phyloP scores from a whole-genome alignment of 1,140 invertebrate species.

The Atta texana region DNA sequence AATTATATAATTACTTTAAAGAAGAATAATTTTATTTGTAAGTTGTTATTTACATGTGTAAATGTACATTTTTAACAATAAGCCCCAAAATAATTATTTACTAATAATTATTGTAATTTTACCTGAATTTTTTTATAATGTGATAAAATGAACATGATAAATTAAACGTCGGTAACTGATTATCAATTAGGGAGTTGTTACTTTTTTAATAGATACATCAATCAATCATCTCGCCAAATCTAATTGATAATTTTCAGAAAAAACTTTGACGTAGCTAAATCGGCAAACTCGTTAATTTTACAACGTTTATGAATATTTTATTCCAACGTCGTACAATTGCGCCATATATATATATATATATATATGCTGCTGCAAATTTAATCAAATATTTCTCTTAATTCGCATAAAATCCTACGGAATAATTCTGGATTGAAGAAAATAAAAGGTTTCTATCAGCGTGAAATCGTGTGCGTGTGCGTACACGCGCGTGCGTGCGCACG shows the following conservation, averaged over 20 bases:
- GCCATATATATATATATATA: neutral
- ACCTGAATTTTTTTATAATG: no score
- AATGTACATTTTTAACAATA: no score
- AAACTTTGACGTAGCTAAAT: neutral
- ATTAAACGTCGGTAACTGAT: neutral
- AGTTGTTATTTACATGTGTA: no score
- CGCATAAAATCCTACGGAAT: constrained; percentile 15
- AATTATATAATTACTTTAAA: no score
- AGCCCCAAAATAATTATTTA: no score
- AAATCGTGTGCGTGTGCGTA: neutral
- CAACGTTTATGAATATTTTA: neutral
- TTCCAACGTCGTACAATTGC: neutral
- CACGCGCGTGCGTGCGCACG: neutral
- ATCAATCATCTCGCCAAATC: neutral
- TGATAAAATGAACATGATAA: neutral
- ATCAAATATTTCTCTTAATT: constrained; percentile 22
- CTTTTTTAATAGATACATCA: neutral
- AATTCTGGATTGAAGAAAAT: neutral
- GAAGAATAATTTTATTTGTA: no score
- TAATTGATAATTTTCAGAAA: neutral
- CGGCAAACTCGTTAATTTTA: neutral
- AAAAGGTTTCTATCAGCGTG: constrained; percentile 18
- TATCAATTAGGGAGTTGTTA: neutral
- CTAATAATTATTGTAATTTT: no score
- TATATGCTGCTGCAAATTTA: neutral